These are phyloP conservation scores for Patiria pectinifera DNA, from an alignment of 53 echinoderm and acorn worm species.

Conservation along the genomic window DNA sequence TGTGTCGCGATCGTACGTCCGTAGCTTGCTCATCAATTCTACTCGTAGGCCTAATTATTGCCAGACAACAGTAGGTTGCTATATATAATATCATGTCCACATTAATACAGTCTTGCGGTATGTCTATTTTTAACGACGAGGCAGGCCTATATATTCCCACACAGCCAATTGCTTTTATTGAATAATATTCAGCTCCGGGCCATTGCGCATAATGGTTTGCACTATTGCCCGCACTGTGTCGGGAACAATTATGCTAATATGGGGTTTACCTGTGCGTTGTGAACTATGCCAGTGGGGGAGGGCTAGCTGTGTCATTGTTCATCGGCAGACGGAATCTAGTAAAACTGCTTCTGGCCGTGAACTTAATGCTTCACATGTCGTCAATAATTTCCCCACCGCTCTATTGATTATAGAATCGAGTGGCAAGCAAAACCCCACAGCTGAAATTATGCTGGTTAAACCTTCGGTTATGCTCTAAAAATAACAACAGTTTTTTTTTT, in stretches of 20 bases:
- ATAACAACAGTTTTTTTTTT: no score
- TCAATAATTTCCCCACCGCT: no score
- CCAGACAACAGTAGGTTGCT: not conserved
- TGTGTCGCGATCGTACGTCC: no score
- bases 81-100: not conserved
- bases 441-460: no score
- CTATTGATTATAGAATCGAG: no score
- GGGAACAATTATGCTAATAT: not conserved
- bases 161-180: constrained; percentile 10
- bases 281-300: not conserved
- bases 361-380: not conserved
- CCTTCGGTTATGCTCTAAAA: no score
- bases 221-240: not conserved
- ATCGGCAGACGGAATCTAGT: not conserved
- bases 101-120: not conserved
- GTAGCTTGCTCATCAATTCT: no score
- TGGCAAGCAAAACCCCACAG: no score
- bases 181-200: not conserved
- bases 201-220: not conserved
- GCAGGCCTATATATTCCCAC: not conserved
- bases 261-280: not conserved
- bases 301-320: not conserved
- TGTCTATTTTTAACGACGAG: not conserved
- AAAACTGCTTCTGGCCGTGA: not conserved
- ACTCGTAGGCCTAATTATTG: no score